Evolutionary conservation across 2,888 invertebrate genomes (phyloP).

Genomic region (Balanococcus diminutus): DNA sequence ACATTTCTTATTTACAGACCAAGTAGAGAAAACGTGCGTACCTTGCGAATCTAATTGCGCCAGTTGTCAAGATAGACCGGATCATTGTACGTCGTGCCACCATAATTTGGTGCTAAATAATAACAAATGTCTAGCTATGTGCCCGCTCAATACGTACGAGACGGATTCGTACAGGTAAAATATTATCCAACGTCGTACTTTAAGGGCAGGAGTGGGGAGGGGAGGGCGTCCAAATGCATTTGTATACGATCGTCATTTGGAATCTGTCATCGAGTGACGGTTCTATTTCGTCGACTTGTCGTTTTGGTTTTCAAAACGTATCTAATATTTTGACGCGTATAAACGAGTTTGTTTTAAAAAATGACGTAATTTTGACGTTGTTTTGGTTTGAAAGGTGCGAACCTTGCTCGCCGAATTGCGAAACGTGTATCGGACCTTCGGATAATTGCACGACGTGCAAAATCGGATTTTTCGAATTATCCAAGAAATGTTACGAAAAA

Average conservation of each 20-base stretch:
- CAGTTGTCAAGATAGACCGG: constrained; percentile 81
- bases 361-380: not conserved
- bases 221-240: not conserved
- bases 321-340: not conserved
- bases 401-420: constrained; percentile 78
- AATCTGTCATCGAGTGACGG: not conserved
- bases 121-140: constrained; percentile 81
- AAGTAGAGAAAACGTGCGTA: constrained; percentile 76
- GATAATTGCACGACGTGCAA: constrained; percentile 84
- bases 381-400: constrained; percentile 67
- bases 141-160: constrained; percentile 81
- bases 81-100: constrained; percentile 85
- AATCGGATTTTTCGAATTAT: constrained; percentile 72
- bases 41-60: constrained; percentile 87
- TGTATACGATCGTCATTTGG: not conserved
- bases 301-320: not conserved
- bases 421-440: constrained; percentile 78
- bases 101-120: constrained; percentile 84
- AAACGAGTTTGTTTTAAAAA: not conserved
- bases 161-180: constrained; percentile 79
- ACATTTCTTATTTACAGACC: constrained; percentile 63
- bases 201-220: no score
- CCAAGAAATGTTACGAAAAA: constrained; percentile 72
- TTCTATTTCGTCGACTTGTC: not conserved
- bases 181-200: not conserved